Evolutionary conservation across 2,113 vertebrate genomes (phyloP), one percentile per base, ranked within the genome.

Genomic region (Lates calcarifer): DNA sequence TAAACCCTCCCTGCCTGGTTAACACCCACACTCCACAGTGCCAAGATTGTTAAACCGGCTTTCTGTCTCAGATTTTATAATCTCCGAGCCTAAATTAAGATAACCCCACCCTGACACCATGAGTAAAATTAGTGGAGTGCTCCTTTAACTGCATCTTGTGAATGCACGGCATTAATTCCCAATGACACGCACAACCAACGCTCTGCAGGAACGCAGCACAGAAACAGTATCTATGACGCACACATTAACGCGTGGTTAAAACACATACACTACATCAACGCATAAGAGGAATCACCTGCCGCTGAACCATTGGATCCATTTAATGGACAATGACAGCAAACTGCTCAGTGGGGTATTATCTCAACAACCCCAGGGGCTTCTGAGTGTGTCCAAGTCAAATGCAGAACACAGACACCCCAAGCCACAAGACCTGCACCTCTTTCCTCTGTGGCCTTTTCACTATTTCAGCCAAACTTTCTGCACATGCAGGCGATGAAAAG

Each of bases 261-360:
- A 60, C n/a, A n/a, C n/a, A n/a, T n/a, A n/a, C n/a, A n/a, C n/a
- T n/a, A n/a, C n/a, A n/a, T n/a, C n/a, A n/a, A n/a, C n/a, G n/a
- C n/a, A 45, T 49, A 45, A 17, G 56, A 77, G 35, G 70, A 78
- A 74, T 87, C 81, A 87, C 86, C 68, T 84, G 84, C 82, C 65
- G 69, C 72, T 82, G 26, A 79, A 69, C 9, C 39, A 45, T 51
- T 41, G 45, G 60, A 70, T 66, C 18, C 22, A 41, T 71, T 65
- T 69, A 81, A 66, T 72, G 56, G 65, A 73, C 45, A 43, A 31
- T 74, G 72, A 70, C 62, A 75, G 70, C 28, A 14, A 75, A 61
- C 17, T 51, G 76, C 58, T 70, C 68, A 39, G 24, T 20, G 28
- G 39, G 18, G 18, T 72, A 64, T 65, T 57, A 71, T 75, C 84